Evolutionary conservation across 2,797 vertebrate species (phyloP).

Genomic region (Neosalanx taihuensis): DNA sequence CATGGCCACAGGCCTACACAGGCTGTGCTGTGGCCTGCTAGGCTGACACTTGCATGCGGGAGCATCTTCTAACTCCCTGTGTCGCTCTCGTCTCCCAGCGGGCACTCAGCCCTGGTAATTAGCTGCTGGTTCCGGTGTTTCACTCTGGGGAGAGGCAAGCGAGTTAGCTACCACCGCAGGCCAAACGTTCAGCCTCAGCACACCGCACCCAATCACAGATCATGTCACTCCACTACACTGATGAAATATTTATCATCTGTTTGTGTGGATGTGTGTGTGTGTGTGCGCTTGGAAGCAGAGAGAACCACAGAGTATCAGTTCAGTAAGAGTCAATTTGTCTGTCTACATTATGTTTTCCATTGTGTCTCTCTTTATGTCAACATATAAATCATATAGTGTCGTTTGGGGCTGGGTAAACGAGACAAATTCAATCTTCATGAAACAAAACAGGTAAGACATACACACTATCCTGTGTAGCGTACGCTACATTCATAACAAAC

Average conservation of each 20-base stretch:
- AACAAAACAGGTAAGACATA: not conserved
- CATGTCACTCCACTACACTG: constrained; percentile 19
- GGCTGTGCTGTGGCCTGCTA: constrained; percentile 5
- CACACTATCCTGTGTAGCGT: not conserved
- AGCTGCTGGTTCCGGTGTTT: constrained; percentile 50
- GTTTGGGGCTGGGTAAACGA: constrained; percentile 4
- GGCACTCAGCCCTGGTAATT: constrained; percentile 43
- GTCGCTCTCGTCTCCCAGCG: not conserved
- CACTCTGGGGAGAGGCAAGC: constrained; percentile 32
- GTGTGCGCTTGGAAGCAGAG: not conserved
- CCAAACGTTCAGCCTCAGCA: constrained; percentile 38
- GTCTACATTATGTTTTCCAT: too few relatives aligned
- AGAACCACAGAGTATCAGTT: not conserved
- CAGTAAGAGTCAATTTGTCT: too few relatives aligned
- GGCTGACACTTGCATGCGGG: constrained; percentile 45
- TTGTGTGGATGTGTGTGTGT: constrained; percentile 6
- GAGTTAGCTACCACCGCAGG: constrained; percentile 49
- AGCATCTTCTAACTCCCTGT: not conserved
- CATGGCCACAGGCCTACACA: not conserved
- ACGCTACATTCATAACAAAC: too few relatives aligned
- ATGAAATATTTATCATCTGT: constrained; percentile 11
- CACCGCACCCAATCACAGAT: constrained; percentile 31
- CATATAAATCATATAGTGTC: not conserved
- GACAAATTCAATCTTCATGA: not conserved
- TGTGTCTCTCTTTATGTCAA: not conserved